Evolutionary conservation across 2,113 vertebrate genomes (phyloP).

Genomic region (Ailuropoda melanoleuca): DNA sequence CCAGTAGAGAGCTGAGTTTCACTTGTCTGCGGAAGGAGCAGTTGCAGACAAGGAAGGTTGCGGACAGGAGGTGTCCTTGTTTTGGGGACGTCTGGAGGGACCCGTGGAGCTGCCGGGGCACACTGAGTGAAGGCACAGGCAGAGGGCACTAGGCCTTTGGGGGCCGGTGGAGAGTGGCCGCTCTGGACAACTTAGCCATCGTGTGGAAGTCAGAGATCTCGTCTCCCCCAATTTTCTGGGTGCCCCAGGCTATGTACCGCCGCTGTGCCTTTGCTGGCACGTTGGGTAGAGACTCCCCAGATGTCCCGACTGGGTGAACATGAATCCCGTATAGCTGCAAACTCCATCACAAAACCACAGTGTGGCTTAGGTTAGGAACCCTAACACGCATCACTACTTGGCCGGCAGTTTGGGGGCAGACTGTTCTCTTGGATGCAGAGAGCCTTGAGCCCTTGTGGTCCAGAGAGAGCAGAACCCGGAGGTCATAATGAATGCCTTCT

Average conservation of each 20-base stretch:
- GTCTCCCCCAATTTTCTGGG: background rate
- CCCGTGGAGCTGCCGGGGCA: no score
- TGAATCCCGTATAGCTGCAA: background rate
- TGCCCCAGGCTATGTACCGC: background rate
- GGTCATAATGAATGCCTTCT: background rate
- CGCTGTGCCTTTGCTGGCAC: background rate
- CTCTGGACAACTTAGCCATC: background rate
- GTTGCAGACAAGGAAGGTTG: no score
- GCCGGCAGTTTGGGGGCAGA: background rate
- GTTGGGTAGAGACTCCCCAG: background rate
- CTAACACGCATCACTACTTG: background rate
- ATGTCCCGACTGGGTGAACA: background rate
- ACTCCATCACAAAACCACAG: background rate
- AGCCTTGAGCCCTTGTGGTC: background rate
- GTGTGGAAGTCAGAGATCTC: background rate
- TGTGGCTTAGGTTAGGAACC: background rate
- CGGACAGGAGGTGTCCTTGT: background rate
- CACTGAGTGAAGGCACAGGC: accelerated
- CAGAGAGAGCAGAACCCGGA: background rate
- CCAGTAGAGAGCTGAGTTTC: background rate
- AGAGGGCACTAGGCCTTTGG: accelerated
- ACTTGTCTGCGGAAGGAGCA: background rate
- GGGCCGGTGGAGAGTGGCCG: accelerated
- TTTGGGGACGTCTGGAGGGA: background rate
- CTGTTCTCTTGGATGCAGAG: background rate